Conservation (phyloP, 1,140 invertebrate genomes). For the Scaptomyza montana region DNA sequence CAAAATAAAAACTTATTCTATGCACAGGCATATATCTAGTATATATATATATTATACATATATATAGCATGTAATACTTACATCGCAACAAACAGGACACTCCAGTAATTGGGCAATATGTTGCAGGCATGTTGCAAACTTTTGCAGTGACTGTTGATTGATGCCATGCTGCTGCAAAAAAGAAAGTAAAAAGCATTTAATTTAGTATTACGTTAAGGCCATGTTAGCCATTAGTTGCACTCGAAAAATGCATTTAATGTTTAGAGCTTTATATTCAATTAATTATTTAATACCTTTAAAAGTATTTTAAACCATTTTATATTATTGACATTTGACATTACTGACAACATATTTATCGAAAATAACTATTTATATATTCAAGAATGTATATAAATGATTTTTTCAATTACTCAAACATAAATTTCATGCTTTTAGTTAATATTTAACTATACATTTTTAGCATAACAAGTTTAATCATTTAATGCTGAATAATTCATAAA, state of each 20-base stretch:
- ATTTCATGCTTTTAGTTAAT: too few relatives aligned
- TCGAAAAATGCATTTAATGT: neutral
- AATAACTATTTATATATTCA: too few relatives aligned
- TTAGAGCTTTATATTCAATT: too few relatives aligned
- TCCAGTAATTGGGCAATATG: slow-evolving; percentile 84
- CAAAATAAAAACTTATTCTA: slow-evolving; percentile 1
- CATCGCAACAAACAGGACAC: slow-evolving; percentile 85
- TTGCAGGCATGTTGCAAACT: slow-evolving; percentile 84
- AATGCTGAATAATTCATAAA: too few relatives aligned
- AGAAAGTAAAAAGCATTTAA: slow-evolving; percentile 25
- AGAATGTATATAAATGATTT: too few relatives aligned
- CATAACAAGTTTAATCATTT: too few relatives aligned
- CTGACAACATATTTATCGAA: too few relatives aligned
- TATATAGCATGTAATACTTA: slow-evolving; percentile 53
- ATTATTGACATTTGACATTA: too few relatives aligned
- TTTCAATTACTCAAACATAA: too few relatives aligned
- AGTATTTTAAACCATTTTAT: too few relatives aligned
- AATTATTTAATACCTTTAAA: too few relatives aligned
- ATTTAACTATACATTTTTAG: too few relatives aligned
- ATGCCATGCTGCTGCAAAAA: slow-evolving; percentile 74
- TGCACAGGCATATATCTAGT: neutral
- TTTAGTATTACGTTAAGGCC: neutral
- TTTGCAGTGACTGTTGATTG: slow-evolving; percentile 84
- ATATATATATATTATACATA: neutral
- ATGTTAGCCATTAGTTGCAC: neutral